Evolutionary conservation across 2,113 vertebrate genomes (phyloP).

Genomic region (Halichoerus grypus): DNA sequence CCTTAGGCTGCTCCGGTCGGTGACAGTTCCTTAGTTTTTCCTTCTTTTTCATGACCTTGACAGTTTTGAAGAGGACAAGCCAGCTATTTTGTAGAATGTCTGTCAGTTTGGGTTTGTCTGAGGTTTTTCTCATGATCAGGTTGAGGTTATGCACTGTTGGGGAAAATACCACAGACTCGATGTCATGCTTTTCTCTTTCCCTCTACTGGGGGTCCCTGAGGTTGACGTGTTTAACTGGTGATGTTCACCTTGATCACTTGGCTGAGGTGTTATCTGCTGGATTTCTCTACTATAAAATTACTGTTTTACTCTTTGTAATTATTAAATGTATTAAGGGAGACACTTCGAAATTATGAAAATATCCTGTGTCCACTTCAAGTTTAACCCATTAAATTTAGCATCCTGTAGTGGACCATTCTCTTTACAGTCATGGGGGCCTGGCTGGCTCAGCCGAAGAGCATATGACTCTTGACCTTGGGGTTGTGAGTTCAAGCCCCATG

Average conservation of each 20-base stretch:
- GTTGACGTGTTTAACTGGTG: not conserved
- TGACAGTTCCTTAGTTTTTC: not conserved
- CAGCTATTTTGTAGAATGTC: not conserved
- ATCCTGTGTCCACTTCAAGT: not conserved
- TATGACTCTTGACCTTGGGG: not conserved
- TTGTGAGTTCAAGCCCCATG: not conserved
- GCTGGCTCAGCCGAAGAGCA: not conserved
- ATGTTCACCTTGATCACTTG: not conserved
- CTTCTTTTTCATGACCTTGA: not conserved
- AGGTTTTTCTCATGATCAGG: not conserved
- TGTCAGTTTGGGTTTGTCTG: not conserved
- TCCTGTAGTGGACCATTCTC: not conserved
- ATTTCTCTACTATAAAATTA: not conserved
- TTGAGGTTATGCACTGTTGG: not conserved
- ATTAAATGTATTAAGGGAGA: not conserved
- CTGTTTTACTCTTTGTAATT: not conserved
- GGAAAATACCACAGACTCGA: not conserved
- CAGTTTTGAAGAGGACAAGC: not conserved
- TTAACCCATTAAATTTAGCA: not conserved
- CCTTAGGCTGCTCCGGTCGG: not conserved
- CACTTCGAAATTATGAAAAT: not conserved
- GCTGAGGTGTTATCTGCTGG: not conserved
- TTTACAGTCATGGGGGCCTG: not conserved
- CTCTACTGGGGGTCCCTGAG: not conserved
- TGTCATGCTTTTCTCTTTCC: not conserved